phyloP scores from a whole-genome alignment of 2,888 invertebrate species.

The Mesorhabditis sp. region DNA sequence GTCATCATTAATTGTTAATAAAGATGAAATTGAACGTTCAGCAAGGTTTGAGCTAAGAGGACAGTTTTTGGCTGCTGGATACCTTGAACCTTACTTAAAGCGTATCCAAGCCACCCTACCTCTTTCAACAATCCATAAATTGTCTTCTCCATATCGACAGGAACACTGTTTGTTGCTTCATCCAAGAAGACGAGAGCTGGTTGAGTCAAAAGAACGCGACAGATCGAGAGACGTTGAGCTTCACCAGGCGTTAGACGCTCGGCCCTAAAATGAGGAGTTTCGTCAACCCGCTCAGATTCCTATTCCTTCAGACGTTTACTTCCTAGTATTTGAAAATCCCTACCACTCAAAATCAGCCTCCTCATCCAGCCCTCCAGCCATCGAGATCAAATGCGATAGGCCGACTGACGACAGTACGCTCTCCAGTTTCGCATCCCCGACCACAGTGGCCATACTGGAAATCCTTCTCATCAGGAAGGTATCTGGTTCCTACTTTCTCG shows the following conservation, averaged over 20 bases:
- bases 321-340: constrained; percentile 18
- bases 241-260: constrained; percentile 93
- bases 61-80: too few relatives aligned
- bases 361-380: constrained; percentile 59
- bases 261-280: constrained; percentile 49
- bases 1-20: neutral
- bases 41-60: neutral
- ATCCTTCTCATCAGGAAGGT: neutral
- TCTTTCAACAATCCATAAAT: constrained; percentile 30
- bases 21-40: neutral
- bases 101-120: too few relatives aligned
- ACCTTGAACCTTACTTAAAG: too few relatives aligned
- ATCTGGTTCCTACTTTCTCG: neutral
- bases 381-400: constrained; percentile 48
- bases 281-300: neutral
- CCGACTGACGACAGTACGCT: constrained; percentile 57
- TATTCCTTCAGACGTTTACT: neutral
- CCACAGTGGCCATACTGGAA: constrained; percentile 1
- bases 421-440: neutral
- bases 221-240: constrained; percentile 90
- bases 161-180: constrained; percentile 84
- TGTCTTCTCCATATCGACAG: constrained; percentile 23
- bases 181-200: constrained; percentile 73
- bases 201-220: constrained; percentile 82
- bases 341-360: constrained; percentile 63